Conservation (phyloP, 1,140 invertebrate genomes). For the Drosophila albomicans region DNA sequence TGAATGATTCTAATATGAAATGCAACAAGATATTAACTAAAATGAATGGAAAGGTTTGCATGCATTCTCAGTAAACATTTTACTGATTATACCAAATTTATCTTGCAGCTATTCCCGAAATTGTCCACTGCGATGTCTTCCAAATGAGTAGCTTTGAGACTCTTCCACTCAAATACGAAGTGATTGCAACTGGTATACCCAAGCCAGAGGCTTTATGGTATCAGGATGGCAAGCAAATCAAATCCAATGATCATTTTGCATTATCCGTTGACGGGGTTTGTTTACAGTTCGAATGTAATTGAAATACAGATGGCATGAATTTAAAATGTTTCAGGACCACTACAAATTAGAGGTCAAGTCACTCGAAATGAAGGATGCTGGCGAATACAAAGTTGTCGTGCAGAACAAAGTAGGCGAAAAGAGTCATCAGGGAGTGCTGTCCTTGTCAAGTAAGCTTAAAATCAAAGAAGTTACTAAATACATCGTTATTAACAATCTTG, state of each 20-base stretch:
- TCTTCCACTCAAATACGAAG: conserved; percentile 89
- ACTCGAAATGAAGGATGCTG: conserved; percentile 90
- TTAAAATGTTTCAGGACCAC: conserved; percentile 85
- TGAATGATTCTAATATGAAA: conserved; percentile 2
- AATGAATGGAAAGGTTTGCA: neutral
- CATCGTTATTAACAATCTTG: conserved; percentile 27
- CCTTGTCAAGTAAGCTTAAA: conserved; percentile 87
- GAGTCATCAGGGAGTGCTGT: conserved; percentile 89
- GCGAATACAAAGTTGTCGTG: conserved; percentile 91
- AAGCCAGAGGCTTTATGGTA: conserved; percentile 92
- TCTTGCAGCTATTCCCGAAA: conserved; percentile 90
- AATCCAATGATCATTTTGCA: conserved; percentile 87
- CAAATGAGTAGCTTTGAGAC: conserved; percentile 91
- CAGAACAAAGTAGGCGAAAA: conserved; percentile 91
- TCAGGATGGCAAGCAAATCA: conserved; percentile 89
- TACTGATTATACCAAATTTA: neutral
- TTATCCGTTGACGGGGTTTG: conserved; percentile 88
- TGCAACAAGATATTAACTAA: conserved; percentile 9
- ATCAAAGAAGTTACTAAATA: neutral
- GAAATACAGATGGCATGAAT: neutral
- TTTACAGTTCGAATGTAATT: neutral
- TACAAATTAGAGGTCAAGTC: conserved; percentile 90
- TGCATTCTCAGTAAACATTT: neutral
- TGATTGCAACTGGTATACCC: conserved; percentile 90
- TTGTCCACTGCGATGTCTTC: conserved; percentile 90